Percentiles rank a stretch among this genome's conserved stretches.
Conservation (phyloP, 2,888 invertebrate genomes). For the Brenthis hecate region DNA sequence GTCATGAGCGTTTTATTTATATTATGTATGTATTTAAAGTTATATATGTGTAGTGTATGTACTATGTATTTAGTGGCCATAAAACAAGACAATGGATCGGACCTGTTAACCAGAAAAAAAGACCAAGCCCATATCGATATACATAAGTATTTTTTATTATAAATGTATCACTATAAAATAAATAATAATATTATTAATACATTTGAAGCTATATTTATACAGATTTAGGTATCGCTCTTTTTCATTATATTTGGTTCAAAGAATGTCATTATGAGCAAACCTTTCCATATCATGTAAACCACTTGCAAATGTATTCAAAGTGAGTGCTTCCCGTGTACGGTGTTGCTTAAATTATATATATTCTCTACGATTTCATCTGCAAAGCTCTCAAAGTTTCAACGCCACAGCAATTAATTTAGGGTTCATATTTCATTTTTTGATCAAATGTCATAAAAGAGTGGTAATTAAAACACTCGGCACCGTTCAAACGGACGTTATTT, state of each 20-base stretch:
- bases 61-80: no score
- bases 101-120: no score
- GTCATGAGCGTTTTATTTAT: no score
- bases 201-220: not conserved
- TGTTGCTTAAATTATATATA: constrained; percentile 70
- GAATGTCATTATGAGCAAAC: constrained; percentile 65
- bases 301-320: constrained; percentile 76
- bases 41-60: no score
- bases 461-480: constrained; percentile 63
- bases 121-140: no score
- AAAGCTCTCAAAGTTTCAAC: constrained; percentile 10
- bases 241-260: constrained; percentile 69
- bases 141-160: no score
- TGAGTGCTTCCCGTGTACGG: constrained; percentile 55
- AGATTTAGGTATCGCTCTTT: constrained; percentile 11
- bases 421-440: constrained; percentile 5
- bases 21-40: no score
- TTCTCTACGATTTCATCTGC: constrained; percentile 54
- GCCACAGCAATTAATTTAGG: not conserved
- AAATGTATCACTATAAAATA: no score
- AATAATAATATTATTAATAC: no score
- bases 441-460: constrained; percentile 45
- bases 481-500: constrained; percentile 10
- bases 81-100: no score
- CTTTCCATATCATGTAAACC: constrained; percentile 65